Evolutionary conservation across 2,797 vertebrate species (phyloP), one percentile per base, ranked within the genome.

Genomic region (Rhynchotus rufescens): DNA sequence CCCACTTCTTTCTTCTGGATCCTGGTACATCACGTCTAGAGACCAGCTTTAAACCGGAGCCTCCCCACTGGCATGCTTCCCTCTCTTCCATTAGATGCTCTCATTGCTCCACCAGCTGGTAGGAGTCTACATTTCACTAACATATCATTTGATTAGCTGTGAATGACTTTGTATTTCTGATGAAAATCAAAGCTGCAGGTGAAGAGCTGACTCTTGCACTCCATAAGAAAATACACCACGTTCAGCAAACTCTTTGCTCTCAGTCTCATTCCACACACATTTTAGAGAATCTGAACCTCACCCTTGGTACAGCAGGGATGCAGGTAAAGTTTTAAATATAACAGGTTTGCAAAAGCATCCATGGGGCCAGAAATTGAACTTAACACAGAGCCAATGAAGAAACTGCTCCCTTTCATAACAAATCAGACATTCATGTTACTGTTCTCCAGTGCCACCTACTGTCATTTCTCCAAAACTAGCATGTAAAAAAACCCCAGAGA

Each of bases 401-500:
- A 47, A 36, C 22, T 3, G 66, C 47, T 92, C 54, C 26, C 23
- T 85, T 91, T 62, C 36, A 0, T 22, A 38, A 34, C 6, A 51
- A 38, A 52, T 6, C 15, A 80, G 23, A 45, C 9, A 12, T 5
- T 19, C 23, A 40, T 80, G 89, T 40, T 61, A 5, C 84, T 96
- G 54, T 96, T 97, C 94, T 94, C 93, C 90, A 96, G 92, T 68
- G 89, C 97, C 98, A 97, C 68, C 97, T 97, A 92, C 96, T 93
- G 98, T 52, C 92, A 38, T 4, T 34, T 59, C 40, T 25, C 61
- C 65, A 44, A 66, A 89, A 72, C 15, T 40, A 32, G 32, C 23
- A 34, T 32, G 60, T 32, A 38, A 30, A 75, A 75, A 80, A 22
- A 23, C 22, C 15, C 44, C 30, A 14, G 42, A n/a, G 40, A 54